Conservation (phyloP, 2,888 invertebrate species). For the Ormyrus rosae region DNA sequence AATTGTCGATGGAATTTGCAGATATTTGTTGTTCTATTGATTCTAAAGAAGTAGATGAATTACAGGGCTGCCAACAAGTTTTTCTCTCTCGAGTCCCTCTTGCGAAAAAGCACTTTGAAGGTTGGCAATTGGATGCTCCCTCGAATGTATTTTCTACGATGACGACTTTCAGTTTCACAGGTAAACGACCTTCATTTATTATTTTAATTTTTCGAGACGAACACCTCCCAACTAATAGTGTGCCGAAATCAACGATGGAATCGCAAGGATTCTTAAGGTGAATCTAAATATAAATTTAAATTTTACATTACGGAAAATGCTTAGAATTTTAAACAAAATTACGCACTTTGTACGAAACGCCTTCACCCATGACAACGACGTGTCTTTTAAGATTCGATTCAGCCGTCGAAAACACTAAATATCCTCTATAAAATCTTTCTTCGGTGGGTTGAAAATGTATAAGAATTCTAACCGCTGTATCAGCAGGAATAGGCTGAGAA, state of each 20-base stretch:
- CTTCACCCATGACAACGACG: constrained; percentile 79
- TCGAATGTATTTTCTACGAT: constrained; percentile 72
- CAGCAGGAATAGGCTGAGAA: constrained; percentile 74
- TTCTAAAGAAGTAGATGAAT: not conserved
- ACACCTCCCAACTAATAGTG: constrained; percentile 75
- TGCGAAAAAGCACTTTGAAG: constrained; percentile 63
- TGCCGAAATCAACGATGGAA: constrained; percentile 74
- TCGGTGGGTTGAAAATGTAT: constrained; percentile 79
- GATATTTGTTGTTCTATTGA: not conserved
- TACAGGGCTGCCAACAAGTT: not conserved
- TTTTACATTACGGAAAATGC: not conserved
- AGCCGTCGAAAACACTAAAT: constrained; percentile 77
- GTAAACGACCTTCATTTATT: constrained; percentile 79
- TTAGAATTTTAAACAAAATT: not conserved
- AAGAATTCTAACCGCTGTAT: constrained; percentile 75
- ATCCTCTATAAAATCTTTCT: constrained; percentile 77
- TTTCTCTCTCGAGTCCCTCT: not conserved
- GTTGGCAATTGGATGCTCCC: constrained; percentile 61
- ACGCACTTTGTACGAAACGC: constrained; percentile 71
- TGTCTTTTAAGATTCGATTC: constrained; percentile 77
- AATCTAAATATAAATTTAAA: constrained; percentile 61
- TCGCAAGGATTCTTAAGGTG: constrained; percentile 71
- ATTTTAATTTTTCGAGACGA: constrained; percentile 78
- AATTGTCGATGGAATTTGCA: not conserved
- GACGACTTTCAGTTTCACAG: constrained; percentile 78